Evolutionary conservation across 2,797 vertebrate genomes (phyloP), one percentile per base, ranked within the genome.

Genomic region (Podarcis siculus): DNA sequence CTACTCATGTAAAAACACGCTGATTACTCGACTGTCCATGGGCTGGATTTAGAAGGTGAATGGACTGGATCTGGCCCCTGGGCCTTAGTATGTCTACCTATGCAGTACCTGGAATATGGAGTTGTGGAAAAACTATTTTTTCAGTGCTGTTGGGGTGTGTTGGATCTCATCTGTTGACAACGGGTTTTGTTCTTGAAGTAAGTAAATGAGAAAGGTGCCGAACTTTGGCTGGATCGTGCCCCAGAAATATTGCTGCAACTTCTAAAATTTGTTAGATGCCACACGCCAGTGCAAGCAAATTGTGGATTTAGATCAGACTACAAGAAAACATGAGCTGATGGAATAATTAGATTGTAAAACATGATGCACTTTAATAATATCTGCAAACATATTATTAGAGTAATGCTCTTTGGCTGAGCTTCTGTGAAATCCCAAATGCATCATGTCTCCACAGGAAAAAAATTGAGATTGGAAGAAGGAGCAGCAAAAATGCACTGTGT

Each of bases 271-370:
- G n/a, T 35, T 19, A 72, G 37, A 73, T 75, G 32, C 37, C 21
- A 8, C 72, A 39, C 5, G 15, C 6, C 1, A 66, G 3, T 27
- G 3, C 23, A 66, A 39, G 42, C 32, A 66, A 66, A 80, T 37
- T 35, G 7, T 49, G 42, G 30, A 35, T 64, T 64, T 64, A 61
- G 25, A 64, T 80, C 32, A 64, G 5, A n/a, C 5, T 8, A 79
- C 85, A 42, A 9, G 61, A 37, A 92, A 91, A 61, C 91, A 30
- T 88, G 86, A 86, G 5, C 79, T 37, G 80, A 21, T 39, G 85
- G 87, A 82, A 91, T 21, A 91, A 92, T 91, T 25, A 86, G 77
- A 79, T 91, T 67, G 64, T 64, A 90, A 86, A 79, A 58, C 49
- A 32, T 80, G 19, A 35, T 39, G 13, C 61, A 67, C 58, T 66